A percentile compares a stretch with the other conserved stretches of the same genome.
Evolutionary conservation across 2,797 vertebrate genomes (phyloP).

Genomic region (Loris lydekkerianus): DNA sequence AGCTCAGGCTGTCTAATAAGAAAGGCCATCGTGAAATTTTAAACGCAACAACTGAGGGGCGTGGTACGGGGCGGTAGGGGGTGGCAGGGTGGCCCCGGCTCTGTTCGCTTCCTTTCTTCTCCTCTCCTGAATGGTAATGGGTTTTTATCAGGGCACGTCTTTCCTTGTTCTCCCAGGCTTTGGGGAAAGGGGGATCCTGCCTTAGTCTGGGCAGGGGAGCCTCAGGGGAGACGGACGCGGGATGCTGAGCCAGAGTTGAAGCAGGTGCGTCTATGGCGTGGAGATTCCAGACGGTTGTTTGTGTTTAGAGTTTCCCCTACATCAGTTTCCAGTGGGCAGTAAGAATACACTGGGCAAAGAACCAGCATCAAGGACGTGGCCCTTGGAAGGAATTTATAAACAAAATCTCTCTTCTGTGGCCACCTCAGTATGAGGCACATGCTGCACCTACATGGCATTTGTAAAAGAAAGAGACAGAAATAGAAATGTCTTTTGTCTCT

Average conservation of each 20-base stretch:
- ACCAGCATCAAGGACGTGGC: neutral
- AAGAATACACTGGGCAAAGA: neutral
- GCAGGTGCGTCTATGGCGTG: slow-evolving; percentile 64
- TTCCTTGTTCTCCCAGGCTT: slow-evolving; percentile 66
- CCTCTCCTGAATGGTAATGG: slow-evolving; percentile 74
- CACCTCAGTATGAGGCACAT: neutral
- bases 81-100: slow-evolving; percentile 50
- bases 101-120: slow-evolving; percentile 62
- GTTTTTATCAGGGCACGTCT: slow-evolving; percentile 78
- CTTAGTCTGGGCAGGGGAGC: neutral
- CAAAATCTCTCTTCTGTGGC: neutral
- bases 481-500: neutral
- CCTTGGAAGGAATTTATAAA: neutral
- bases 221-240: neutral
- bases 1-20: slow-evolving; percentile 86
- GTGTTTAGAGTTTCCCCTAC: slow-evolving; percentile 65
- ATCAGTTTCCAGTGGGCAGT: slow-evolving; percentile 63
- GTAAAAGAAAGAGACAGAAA: slow-evolving; percentile 7
- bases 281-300: slow-evolving; percentile 76
- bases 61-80: slow-evolving; percentile 65
- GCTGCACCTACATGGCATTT: neutral
- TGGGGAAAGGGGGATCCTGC: neutral
- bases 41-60: slow-evolving; percentile 82
- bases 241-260: slow-evolving; percentile 37
- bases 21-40: slow-evolving; percentile 88